These are phyloP conservation scores for Rhizomys pruinosus DNA, from an alignment of 2,113 vertebrate species.

Conservation along the genomic window DNA sequence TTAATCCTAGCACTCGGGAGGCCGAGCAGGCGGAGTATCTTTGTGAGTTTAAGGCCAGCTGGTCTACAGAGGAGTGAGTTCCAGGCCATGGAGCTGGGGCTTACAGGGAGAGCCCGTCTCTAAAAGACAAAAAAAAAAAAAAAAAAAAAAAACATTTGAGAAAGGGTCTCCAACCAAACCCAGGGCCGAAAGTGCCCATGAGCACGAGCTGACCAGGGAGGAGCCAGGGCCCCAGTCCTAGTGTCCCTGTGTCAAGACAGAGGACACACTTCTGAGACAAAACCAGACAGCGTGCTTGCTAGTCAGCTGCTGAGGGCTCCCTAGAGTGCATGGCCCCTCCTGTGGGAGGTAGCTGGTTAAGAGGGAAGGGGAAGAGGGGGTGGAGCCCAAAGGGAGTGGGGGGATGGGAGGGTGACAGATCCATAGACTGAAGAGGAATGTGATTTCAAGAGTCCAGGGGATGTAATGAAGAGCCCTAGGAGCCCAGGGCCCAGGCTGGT, in stretches of 20 bases:
- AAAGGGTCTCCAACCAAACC: neutral
- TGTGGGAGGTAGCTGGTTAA: slow-evolving; percentile 60
- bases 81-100: too few relatives aligned
- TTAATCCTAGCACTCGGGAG: too few relatives aligned
- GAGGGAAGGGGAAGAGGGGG: neutral
- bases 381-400: neutral
- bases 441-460: neutral
- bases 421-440: neutral
- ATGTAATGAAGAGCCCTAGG: neutral
- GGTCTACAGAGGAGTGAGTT: too few relatives aligned
- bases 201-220: neutral
- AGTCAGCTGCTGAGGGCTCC: slow-evolving; percentile 66
- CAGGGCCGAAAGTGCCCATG: neutral
- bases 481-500: neutral
- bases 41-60: too few relatives aligned
- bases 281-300: slow-evolving; percentile 66
- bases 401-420: neutral
- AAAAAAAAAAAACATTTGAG: too few relatives aligned
- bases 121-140: too few relatives aligned
- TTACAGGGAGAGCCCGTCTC: too few relatives aligned
- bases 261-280: slow-evolving; percentile 60
- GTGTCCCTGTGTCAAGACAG: slow-evolving; percentile 24
- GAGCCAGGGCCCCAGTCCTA: neutral
- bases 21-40: too few relatives aligned
- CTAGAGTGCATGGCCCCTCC: slow-evolving; percentile 66